Percentiles rank a stretch among this genome's conserved stretches.
These are phyloP conservation scores for Sebastes iracundus DNA, from an alignment of 2,797 vertebrate genomes.

Conservation along the genomic window DNA sequence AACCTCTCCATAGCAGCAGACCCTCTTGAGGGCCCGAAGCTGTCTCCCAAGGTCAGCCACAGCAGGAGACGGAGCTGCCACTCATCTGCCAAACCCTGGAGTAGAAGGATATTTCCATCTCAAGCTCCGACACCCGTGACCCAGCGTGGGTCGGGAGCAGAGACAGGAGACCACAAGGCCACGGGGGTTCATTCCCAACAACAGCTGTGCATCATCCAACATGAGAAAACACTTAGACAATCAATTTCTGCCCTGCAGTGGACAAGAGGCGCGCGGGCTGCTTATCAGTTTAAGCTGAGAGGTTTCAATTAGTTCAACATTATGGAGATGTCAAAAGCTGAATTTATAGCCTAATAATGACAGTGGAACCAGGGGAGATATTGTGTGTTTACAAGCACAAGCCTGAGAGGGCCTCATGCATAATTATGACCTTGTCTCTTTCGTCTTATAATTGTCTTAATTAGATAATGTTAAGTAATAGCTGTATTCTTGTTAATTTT, in stretches of 20 bases:
- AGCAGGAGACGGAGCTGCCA: constrained; percentile 77
- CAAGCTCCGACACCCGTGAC: constrained; percentile 73
- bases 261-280: not conserved
- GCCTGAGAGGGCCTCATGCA: not conserved
- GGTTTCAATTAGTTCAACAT: constrained; percentile 14
- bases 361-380: not conserved
- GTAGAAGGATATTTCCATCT: constrained; percentile 85
- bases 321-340: not conserved
- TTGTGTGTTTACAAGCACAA: constrained; percentile 1
- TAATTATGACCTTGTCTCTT: not conserved
- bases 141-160: constrained; percentile 32
- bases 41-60: constrained; percentile 80
- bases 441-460: not conserved
- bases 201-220: constrained; percentile 57
- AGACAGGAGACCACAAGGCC: constrained; percentile 31
- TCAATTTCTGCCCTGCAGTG: constrained; percentile 19
- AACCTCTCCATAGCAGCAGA: constrained; percentile 66
- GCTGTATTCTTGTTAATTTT: not conserved
- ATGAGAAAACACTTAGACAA: constrained; percentile 38
- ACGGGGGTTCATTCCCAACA: constrained; percentile 46
- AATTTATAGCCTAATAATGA: not conserved
- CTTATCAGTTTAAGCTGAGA: constrained; percentile 4
- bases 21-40: constrained; percentile 70
- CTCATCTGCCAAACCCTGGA: constrained; percentile 82
- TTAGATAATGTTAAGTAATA: not conserved